Evolutionary conservation across 2,888 invertebrate species (phyloP).

Genomic region (Nesidiocoris tenuis): DNA sequence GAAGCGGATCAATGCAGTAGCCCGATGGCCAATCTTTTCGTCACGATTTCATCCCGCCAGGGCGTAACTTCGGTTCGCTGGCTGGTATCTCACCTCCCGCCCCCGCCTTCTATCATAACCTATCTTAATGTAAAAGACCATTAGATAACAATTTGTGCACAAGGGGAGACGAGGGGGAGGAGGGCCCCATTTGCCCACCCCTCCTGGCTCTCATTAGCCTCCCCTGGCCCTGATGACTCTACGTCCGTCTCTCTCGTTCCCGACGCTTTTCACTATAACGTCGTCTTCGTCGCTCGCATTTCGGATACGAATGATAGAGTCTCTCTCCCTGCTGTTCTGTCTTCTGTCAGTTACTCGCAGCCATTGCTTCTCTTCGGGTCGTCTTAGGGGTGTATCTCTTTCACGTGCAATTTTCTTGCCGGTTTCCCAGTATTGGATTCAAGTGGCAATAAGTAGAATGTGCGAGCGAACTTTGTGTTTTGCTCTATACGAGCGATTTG

Average conservation of each 20-base stretch:
- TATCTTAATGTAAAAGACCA: conserved; percentile 50
- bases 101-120: conserved; percentile 43
- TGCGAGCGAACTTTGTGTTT: too few relatives aligned
- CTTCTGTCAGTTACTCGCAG: conserved; percentile 46
- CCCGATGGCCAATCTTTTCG: not conserved
- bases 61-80: too few relatives aligned
- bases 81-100: conserved; percentile 30
- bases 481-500: too few relatives aligned
- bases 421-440: not conserved
- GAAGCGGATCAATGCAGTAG: not conserved
- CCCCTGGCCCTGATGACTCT: conserved; percentile 45
- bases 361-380: conserved; percentile 46
- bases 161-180: conserved; percentile 26
- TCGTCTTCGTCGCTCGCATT: conserved; percentile 41
- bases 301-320: conserved; percentile 48
- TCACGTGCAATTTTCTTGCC: conserved; percentile 11
- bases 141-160: conserved; percentile 50
- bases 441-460: too few relatives aligned
- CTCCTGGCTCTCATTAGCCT: conserved; percentile 45
- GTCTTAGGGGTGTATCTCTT: conserved; percentile 32
- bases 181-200: conserved; percentile 45
- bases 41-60: not conserved
- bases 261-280: conserved; percentile 28
- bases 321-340: conserved; percentile 44
- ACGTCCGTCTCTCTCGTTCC: conserved; percentile 40